These are phyloP conservation scores for Choristoneura fumiferana DNA, from an alignment of 1,140 invertebrate genomes.

Conservation along the genomic window DNA sequence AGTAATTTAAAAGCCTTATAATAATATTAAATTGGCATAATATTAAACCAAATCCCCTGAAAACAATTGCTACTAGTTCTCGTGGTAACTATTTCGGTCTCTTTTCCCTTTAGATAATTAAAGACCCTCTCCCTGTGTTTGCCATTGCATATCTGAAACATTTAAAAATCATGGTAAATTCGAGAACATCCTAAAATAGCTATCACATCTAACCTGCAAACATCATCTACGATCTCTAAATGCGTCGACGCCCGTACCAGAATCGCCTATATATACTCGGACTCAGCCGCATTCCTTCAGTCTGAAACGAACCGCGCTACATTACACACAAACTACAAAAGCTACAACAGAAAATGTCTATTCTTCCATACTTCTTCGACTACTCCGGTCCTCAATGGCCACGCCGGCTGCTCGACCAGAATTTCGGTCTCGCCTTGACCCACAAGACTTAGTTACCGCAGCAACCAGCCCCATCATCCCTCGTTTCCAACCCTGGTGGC, in stretches of 20 bases:
- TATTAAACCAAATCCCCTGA: no score
- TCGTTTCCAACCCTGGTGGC: constrained; percentile 49
- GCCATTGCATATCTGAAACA: no score
- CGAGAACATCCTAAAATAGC: not conserved
- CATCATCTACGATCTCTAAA: constrained; percentile 20
- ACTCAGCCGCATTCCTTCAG: constrained; percentile 27
- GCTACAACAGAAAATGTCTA: constrained; percentile 45
- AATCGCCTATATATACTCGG: constrained; percentile 49
- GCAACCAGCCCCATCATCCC: constrained; percentile 47
- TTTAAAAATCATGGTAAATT: no score
- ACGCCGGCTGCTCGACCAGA: constrained; percentile 54
- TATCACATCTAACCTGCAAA: constrained; percentile 14
- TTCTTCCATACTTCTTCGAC: constrained; percentile 57
- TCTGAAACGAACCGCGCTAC: constrained; percentile 29
- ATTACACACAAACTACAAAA: constrained; percentile 5
- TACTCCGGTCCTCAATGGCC: constrained; percentile 55
- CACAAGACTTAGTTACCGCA: constrained; percentile 45
- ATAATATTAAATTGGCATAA: no score
- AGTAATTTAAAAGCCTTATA: no score
- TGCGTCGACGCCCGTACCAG: constrained; percentile 12
- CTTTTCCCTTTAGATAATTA: no score
- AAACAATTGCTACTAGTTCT: no score
- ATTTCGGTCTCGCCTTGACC: constrained; percentile 60
- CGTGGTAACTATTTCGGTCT: no score
- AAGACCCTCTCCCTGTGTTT: no score